Conservation (phyloP, 2,797 vertebrate genomes). For the Salmo trutta region DNA sequence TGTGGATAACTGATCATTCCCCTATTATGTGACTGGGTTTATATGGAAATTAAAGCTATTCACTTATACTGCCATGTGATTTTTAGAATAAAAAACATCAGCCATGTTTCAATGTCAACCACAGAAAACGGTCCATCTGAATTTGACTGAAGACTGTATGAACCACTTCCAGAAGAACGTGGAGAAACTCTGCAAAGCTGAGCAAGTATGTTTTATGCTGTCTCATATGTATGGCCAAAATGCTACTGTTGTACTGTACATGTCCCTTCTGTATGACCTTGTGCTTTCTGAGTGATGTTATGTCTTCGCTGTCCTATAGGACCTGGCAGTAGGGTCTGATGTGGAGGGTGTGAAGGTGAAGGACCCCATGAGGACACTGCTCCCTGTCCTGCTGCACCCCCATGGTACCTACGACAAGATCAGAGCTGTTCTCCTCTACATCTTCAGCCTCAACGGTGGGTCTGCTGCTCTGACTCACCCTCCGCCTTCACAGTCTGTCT, state of each 20-base stretch:
- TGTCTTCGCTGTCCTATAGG: background rate
- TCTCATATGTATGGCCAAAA: background rate
- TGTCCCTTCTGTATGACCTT: background rate
- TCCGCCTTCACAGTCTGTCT: background rate
- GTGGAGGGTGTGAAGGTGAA: slow-evolving; percentile 90
- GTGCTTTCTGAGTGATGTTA: background rate
- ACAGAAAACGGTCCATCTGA: slow-evolving; percentile 91
- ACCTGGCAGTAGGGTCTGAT: slow-evolving; percentile 84
- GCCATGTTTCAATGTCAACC: slow-evolving; percentile 35
- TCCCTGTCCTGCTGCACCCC: slow-evolving; percentile 88
- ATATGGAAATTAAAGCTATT: background rate
- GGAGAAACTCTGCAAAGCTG: slow-evolving; percentile 95
- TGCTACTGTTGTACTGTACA: background rate
- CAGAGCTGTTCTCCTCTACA: slow-evolving; percentile 93
- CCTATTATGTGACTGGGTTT: background rate
- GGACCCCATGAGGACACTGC: slow-evolving; percentile 92
- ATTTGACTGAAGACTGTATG: slow-evolving; percentile 95
- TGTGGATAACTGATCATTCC: background rate
- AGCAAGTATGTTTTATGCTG: slow-evolving; percentile 80
- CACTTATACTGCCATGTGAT: background rate
- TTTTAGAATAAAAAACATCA: too few species aligned
- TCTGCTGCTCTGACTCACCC: background rate
- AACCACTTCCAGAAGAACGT: slow-evolving; percentile 81
- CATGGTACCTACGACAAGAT: slow-evolving; percentile 89
- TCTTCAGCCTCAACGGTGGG: slow-evolving; percentile 91